Percentiles rank a stretch among this genome's conserved stretches.
phyloP scores from a whole-genome alignment of 2,797 vertebrate genomes.

The Loris lydekkerianus region DNA sequence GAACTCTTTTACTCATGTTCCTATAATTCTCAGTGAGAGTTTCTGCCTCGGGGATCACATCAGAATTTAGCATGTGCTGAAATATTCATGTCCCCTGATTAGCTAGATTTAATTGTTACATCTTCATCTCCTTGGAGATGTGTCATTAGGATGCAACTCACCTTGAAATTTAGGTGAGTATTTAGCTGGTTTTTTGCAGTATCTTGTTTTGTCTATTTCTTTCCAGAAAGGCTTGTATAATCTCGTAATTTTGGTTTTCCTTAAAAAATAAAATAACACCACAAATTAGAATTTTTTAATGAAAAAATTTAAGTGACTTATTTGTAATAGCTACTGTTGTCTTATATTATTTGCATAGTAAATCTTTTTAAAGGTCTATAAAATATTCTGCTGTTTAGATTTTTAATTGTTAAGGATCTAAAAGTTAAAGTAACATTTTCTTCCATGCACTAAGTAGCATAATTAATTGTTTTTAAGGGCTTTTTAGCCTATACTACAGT shows the following conservation, averaged over 20 bases:
- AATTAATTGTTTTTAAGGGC: background rate
- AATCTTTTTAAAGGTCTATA: background rate
- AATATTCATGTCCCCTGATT: conserved; percentile 75
- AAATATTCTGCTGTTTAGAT: background rate
- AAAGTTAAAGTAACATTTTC: background rate
- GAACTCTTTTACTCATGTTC: conserved; percentile 50
- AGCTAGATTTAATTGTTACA: conserved; percentile 68
- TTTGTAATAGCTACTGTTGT: background rate
- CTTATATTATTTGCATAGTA: background rate
- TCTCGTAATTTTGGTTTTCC: background rate
- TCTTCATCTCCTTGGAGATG: conserved; percentile 54
- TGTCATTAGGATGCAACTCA: conserved; percentile 64
- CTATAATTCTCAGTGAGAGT: conserved; percentile 33
- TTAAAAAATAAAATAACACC: conserved; percentile 26
- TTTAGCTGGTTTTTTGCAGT: background rate
- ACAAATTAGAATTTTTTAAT: conserved; percentile 12
- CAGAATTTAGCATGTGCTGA: conserved; percentile 27
- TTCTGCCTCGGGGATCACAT: conserved; percentile 46
- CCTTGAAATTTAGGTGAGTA: conserved; percentile 65
- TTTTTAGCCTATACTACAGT: background rate
- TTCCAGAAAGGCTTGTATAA: background rate
- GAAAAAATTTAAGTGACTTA: conserved; percentile 2
- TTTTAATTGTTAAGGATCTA: conserved; percentile 21
- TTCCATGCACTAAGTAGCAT: background rate
- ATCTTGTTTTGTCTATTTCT: conserved; percentile 52